Evolutionary conservation across 2,113 vertebrate genomes (phyloP).

Genomic region (Anhinga anhinga): DNA sequence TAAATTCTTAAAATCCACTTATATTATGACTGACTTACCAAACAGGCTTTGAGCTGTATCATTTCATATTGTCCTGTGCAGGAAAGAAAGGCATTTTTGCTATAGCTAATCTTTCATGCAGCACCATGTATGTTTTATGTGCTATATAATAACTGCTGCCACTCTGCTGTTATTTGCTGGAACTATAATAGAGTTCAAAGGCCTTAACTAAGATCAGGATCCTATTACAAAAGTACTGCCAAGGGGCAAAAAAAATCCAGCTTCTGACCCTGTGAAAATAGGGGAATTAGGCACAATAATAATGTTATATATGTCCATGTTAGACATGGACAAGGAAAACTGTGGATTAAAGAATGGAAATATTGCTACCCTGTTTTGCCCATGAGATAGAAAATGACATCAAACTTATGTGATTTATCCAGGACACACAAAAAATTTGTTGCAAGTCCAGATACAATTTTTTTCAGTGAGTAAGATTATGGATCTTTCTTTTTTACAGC

Average conservation of each 20-base stretch:
- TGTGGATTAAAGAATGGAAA: not conserved
- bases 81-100: not conserved
- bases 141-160: not conserved
- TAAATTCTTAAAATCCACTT: not conserved
- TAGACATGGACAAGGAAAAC: not conserved
- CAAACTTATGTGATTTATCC: fast-evolving
- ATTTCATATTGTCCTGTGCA: not conserved
- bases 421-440: not conserved
- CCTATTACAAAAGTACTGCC: not conserved
- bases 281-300: not conserved
- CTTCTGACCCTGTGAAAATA: not conserved
- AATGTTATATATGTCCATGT: not conserved
- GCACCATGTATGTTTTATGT: not conserved
- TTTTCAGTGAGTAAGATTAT: not conserved
- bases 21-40: not conserved
- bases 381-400: not conserved
- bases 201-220: not conserved
- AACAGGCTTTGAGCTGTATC: not conserved
- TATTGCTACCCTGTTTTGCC: not conserved
- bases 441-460: not conserved
- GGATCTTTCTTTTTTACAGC: not conserved
- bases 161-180: not conserved
- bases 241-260: not conserved
- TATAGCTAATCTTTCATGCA: not conserved
- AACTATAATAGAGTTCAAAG: not conserved